phyloP scores from a whole-genome alignment of 2,888 invertebrate genomes.

The Dicyrtoma fusca region DNA sequence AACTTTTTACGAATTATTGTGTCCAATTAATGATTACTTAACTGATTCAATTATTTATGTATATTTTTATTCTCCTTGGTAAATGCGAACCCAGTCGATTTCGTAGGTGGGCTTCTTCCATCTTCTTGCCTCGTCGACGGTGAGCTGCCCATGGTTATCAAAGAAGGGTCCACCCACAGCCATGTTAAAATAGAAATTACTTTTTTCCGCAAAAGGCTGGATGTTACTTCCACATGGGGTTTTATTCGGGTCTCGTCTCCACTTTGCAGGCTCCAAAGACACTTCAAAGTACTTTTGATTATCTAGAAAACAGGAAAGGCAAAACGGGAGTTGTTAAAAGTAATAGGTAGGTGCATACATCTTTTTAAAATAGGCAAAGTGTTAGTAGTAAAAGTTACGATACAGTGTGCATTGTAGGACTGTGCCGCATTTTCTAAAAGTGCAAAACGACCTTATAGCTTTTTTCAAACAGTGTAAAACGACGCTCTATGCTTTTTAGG shows the following conservation, averaged over 20 bases:
- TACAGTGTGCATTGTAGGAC: too few species aligned
- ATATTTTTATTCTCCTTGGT: conserved; percentile 25
- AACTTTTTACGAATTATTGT: too few species aligned
- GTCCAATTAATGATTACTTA: too few species aligned
- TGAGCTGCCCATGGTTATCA: conserved; percentile 21
- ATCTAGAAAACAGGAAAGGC: too few species aligned
- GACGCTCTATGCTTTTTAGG: too few species aligned
- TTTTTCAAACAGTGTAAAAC: too few species aligned
- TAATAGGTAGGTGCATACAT: too few species aligned
- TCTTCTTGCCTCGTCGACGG: conserved; percentile 25
- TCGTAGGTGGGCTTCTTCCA: conserved; percentile 37
- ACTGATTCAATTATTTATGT: too few species aligned
- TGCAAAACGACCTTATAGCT: too few species aligned
- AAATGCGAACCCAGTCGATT: conserved; percentile 41
- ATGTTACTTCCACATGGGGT: conserved; percentile 46
- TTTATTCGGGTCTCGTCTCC: conserved; percentile 29
- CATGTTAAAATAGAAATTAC: conserved; percentile 52
- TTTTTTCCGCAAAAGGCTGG: conserved; percentile 44
- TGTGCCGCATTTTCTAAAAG: too few species aligned
- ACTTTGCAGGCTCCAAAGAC: conserved; percentile 40
- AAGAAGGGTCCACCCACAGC: conserved; percentile 54
- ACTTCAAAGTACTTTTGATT: conserved; percentile 45
- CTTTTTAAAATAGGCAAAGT: too few species aligned
- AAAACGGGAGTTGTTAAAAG: background rate
- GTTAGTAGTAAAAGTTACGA: too few species aligned